These are phyloP conservation scores for Trichoplusia ni DNA, from an alignment of 1,140 invertebrate genomes.

Conservation along the genomic window DNA sequence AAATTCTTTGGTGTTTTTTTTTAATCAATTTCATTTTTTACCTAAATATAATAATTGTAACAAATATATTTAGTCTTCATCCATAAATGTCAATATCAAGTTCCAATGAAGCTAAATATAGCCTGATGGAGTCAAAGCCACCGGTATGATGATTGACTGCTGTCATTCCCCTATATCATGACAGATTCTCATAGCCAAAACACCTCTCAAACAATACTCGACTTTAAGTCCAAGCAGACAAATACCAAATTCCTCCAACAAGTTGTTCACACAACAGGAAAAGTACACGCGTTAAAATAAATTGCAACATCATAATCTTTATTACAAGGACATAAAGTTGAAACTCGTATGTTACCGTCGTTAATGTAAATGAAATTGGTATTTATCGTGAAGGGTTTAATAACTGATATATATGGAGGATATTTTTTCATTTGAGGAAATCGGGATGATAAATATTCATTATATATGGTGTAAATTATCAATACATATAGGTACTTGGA, in stretches of 20 bases:
- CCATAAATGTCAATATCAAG: no score
- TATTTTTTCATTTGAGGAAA: background rate
- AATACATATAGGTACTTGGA: no score
- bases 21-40: no score
- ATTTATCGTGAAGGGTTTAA: conserved; percentile 12
- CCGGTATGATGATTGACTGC: no score
- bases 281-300: conserved; percentile 17
- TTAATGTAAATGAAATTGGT: conserved; percentile 1
- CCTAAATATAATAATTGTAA: no score
- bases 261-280: conserved; percentile 18
- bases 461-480: no score
- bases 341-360: conserved; percentile 12
- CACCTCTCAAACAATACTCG: background rate
- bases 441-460: background rate
- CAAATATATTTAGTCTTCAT: no score
- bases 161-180: conserved; percentile 2
- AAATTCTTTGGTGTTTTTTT: no score
- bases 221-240: no score
- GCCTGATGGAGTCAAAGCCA: no score
- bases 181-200: background rate
- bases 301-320: conserved; percentile 21
- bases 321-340: conserved; percentile 9
- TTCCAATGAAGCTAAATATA: no score
- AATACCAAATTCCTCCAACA: background rate
- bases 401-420: background rate